phyloP scores from a whole-genome alignment of 2,888 invertebrate genomes.

The Agrotis ipsilon region DNA sequence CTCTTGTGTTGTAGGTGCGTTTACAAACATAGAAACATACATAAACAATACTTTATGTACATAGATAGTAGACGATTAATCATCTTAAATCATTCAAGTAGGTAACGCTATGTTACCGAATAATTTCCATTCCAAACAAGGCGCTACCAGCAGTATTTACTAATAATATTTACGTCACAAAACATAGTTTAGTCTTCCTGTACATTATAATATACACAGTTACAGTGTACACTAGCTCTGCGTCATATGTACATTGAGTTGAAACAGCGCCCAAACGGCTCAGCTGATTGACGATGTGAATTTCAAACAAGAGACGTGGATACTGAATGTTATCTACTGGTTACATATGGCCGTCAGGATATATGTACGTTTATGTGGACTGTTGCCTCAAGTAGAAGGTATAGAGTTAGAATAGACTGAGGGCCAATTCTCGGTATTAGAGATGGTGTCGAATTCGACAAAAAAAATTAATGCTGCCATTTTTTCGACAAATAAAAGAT shows the following conservation, averaged over 20 bases:
- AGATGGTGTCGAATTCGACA: too few relatives aligned
- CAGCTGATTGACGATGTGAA: constrained; percentile 31
- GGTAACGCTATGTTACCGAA: too few relatives aligned
- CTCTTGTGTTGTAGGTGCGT: too few relatives aligned
- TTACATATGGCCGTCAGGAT: not conserved
- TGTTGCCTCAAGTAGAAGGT: not conserved
- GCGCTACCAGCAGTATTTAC: not conserved
- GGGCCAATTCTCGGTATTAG: too few relatives aligned
- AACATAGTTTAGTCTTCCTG: not conserved
- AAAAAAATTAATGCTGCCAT: too few relatives aligned
- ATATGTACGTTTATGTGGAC: too few relatives aligned
- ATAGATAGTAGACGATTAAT: not conserved
- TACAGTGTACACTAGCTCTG: not conserved
- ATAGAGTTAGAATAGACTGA: not conserved
- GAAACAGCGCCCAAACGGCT: constrained; percentile 14
- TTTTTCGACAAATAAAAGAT: too few relatives aligned
- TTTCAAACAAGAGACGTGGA: constrained; percentile 4
- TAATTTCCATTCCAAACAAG: not conserved
- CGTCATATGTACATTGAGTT: constrained; percentile 6
- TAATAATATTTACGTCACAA: constrained; percentile 12
- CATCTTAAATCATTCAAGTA: not conserved
- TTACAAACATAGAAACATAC: too few relatives aligned
- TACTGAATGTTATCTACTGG: not conserved
- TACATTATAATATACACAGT: constrained; percentile 1
- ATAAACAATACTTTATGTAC: too few relatives aligned